phyloP scores from a whole-genome alignment of 2,888 invertebrate species.

The Chrysolina oricalcia region DNA sequence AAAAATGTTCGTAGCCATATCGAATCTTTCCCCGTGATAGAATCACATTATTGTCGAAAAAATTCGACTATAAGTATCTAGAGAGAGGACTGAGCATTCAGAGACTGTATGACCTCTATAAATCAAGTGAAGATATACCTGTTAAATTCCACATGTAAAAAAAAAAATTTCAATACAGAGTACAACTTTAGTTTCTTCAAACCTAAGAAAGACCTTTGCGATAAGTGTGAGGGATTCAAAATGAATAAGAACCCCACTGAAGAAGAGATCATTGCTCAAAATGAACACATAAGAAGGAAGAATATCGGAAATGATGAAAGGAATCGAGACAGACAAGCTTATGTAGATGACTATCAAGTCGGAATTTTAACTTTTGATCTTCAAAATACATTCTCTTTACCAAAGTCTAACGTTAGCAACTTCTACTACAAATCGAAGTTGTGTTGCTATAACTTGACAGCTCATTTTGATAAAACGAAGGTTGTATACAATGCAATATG shows the following conservation, averaged over 20 bases:
- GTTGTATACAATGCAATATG: too few relatives aligned
- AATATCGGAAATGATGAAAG: constrained; percentile 28
- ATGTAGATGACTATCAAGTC: background rate
- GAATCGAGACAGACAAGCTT: constrained; percentile 12
- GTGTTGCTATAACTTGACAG: constrained; percentile 7
- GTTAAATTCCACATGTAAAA: constrained; percentile 22
- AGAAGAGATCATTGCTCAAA: constrained; percentile 17
- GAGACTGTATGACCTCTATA: background rate
- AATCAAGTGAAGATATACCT: background rate
- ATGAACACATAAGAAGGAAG: constrained; percentile 27
- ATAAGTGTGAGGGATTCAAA: constrained; percentile 29
- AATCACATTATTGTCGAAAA: constrained; percentile 3
- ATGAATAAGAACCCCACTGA: constrained; percentile 7
- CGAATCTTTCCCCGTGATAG: background rate
- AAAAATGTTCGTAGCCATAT: background rate
- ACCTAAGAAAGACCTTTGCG: constrained; percentile 29
- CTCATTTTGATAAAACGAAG: too few relatives aligned
- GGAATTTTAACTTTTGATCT: constrained; percentile 32
- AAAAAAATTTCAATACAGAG: constrained; percentile 28
- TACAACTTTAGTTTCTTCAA: constrained; percentile 15
- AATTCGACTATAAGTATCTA: background rate
- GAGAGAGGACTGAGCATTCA: background rate
- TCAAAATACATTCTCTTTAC: constrained; percentile 30
- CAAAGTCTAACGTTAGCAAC: constrained; percentile 28
- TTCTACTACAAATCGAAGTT: constrained; percentile 31